Evolutionary conservation across 1,140 invertebrate species (phyloP).

Genomic region (Saxidomus purpurata): DNA sequence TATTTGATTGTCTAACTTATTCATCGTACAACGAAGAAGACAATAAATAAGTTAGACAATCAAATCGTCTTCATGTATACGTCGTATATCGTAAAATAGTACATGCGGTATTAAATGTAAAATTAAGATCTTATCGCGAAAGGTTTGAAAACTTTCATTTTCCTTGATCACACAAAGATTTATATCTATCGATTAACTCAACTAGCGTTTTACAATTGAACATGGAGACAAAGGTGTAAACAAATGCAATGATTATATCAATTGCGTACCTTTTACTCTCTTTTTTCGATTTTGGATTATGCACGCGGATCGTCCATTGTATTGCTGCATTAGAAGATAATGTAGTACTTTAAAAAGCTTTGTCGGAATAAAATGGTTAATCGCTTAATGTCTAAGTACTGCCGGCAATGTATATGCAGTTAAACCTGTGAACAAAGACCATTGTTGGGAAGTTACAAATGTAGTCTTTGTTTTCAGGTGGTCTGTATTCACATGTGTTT

Average conservation of each 20-base stretch:
- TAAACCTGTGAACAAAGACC: too few relatives aligned
- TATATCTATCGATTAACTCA: neutral
- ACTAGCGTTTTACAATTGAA: neutral
- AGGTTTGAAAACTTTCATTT: constrained; percentile 1
- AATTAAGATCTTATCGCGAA: neutral
- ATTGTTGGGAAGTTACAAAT: too few relatives aligned
- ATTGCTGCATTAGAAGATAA: neutral
- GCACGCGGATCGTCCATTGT: neutral
- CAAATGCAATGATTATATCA: neutral
- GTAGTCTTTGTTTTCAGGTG: too few relatives aligned
- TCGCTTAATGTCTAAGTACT: too few relatives aligned
- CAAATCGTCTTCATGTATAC: too few relatives aligned
- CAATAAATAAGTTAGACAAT: too few relatives aligned
- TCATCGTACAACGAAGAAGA: too few relatives aligned
- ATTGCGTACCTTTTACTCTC: neutral
- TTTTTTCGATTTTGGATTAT: neutral
- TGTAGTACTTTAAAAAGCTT: neutral
- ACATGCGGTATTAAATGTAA: neutral
- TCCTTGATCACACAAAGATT: neutral
- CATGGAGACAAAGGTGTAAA: neutral
- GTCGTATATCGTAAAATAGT: too few relatives aligned
- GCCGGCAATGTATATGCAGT: too few relatives aligned
- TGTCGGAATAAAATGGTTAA: too few relatives aligned
- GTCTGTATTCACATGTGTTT: too few relatives aligned
- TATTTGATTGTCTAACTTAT: too few relatives aligned